Base-by-base conservation (phyloP, 1,140 invertebrate species). In the Drosophila lini region DNA sequence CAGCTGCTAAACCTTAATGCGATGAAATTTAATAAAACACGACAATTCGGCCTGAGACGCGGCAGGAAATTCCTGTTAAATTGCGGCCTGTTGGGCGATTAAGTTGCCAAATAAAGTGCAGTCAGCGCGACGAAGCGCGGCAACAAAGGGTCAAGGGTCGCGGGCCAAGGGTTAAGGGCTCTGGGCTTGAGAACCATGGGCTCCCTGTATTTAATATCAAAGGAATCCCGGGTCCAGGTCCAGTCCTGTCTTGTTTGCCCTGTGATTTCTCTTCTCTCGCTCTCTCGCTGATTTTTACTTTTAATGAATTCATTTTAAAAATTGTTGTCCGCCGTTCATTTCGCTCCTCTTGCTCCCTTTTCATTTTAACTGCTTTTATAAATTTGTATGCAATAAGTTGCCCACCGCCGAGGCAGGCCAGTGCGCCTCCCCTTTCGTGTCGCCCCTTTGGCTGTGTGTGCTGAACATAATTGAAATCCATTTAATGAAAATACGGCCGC, bases 61-160 rank as follows among this genome's bases (percentile, higher is more conserved):
- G 45, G 10, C 74, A 38, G 62, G 59, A 73, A 88, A 89, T 88
- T 83, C 76, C 80, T 67, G 60, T 83, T 83, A 88, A 89, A 89
- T 73, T 77, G 76, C 68, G 80, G 76, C 80, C 84, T 80, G 77
- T 89, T 60, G 59, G 61, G 74, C 78, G 84, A 89, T 89, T 89
- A 89, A 89, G 85, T 89, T 89, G 84, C 85, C 84, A 89, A 89
- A 89, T 89, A 89, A 84, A 89, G 80, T 89, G 80, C 78, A 83
- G 61, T 48, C 57, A 76, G 63, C 73, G 77, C 69, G 76, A 56
- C 48, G 42, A 45, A 63, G 71, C 58, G 56, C 68, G 50, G 15
- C 67, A 80, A 68, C 79, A 85, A 76, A 69, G 79, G 82, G 81
- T 78, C 78, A 84, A 77, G 67, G 52, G 57, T 36, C 13, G n/a